Conservation (phyloP, 2,888 invertebrate genomes). For the Tinea pellionella region DNA sequence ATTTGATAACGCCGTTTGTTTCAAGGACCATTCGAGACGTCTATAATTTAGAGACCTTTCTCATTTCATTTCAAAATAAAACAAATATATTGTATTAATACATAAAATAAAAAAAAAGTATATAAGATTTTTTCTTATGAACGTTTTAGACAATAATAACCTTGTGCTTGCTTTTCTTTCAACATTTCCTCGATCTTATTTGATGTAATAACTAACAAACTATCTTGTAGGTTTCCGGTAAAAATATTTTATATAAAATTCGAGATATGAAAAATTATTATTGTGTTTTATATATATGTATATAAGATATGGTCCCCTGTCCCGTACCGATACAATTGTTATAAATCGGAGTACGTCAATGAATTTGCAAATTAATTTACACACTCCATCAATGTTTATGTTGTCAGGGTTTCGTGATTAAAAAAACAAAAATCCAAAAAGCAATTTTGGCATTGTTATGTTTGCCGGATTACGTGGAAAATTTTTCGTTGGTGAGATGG, state of each 20-base stretch:
- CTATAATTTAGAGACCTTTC: slow-evolving; percentile 43
- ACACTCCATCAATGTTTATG: slow-evolving; percentile 5
- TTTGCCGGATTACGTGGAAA: slow-evolving; percentile 10
- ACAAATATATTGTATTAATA: not conserved
- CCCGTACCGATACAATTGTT: not conserved
- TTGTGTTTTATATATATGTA: not conserved
- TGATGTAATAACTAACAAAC: no score
- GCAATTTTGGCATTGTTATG: slow-evolving; percentile 12
- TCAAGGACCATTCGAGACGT: slow-evolving; percentile 48
- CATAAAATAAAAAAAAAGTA: no score
- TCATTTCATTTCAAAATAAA: slow-evolving; percentile 24
- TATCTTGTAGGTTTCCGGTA: no score
- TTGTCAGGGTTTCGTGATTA: not conserved
- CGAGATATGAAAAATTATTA: not conserved
- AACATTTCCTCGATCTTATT: no score
- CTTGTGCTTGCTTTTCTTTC: no score
- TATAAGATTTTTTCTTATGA: no score
- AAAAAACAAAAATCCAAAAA: slow-evolving; percentile 12
- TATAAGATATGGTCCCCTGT: not conserved
- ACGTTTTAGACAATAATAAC: no score
- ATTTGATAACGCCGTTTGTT: slow-evolving; percentile 68
- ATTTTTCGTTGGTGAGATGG: slow-evolving; percentile 5
- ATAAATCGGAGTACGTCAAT: slow-evolving; percentile 3
- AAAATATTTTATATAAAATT: not conserved
- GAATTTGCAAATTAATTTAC: slow-evolving; percentile 7